These are phyloP conservation scores for Notothenia rossii DNA, from an alignment of 2,113 vertebrate genomes.

Conservation along the genomic window DNA sequence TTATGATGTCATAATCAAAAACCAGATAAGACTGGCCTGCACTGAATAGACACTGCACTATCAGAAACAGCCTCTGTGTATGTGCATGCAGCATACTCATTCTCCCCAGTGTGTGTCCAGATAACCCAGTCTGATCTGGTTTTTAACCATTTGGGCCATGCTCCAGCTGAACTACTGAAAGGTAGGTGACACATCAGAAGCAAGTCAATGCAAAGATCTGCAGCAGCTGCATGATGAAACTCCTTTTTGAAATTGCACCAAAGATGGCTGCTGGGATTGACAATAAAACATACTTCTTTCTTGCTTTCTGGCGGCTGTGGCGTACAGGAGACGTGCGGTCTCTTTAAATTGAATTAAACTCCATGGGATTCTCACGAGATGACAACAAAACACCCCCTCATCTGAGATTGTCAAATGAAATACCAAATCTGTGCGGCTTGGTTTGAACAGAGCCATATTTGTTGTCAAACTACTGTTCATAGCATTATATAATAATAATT, in stretches of 20 bases:
- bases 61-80: constrained; percentile 18
- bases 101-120: constrained; percentile 11
- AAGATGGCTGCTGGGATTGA: constrained; percentile 73
- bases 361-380: constrained; percentile 61
- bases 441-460: background rate
- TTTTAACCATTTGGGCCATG: constrained; percentile 52
- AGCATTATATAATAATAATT: background rate
- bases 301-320: background rate
- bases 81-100: constrained; percentile 28
- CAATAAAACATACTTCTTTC: constrained; percentile 25
- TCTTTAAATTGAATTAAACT: constrained; percentile 74
- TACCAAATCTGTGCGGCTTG: background rate
- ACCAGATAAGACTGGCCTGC: constrained; percentile 32
- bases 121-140: constrained; percentile 62
- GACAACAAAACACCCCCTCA: constrained; percentile 17
- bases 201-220: background rate
- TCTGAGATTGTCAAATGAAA: background rate
- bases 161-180: background rate
- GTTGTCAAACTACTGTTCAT: background rate
- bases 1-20: constrained; percentile 3
- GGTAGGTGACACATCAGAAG: background rate
- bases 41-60: background rate
- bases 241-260: constrained; percentile 61
- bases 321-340: constrained; percentile 16
- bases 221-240: constrained; percentile 55